phyloP scores from a whole-genome alignment of 2,113 vertebrate genomes.

The Stercorarius parasiticus region DNA sequence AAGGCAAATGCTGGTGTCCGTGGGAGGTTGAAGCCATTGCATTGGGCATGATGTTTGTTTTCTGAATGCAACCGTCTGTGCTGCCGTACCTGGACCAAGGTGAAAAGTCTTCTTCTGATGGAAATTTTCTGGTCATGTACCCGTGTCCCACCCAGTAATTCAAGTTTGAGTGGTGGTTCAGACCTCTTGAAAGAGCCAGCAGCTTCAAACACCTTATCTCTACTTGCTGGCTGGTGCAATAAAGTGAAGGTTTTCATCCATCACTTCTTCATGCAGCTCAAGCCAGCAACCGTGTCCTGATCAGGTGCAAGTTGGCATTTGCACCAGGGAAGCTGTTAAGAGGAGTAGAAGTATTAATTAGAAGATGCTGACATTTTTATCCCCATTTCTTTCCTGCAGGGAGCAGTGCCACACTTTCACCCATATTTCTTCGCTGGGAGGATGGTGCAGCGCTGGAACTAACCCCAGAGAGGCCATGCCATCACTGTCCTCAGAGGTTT shows the following conservation, averaged over 20 bases:
- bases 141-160: not conserved
- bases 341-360: not conserved
- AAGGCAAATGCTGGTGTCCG: not conserved
- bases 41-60: rapidly evolving
- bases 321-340: not conserved
- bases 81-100: not conserved
- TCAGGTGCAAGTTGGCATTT: rapidly evolving
- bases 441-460: not conserved
- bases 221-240: not conserved
- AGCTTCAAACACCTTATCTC: not conserved
- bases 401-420: not conserved
- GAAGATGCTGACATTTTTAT: not conserved
- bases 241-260: not conserved
- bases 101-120: not conserved
- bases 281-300: not conserved
- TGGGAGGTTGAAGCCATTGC: not conserved
- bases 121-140: not conserved
- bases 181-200: not conserved
- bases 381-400: not conserved
- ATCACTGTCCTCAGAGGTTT: not conserved
- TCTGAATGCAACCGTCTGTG: rapidly evolving
- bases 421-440: rapidly evolving
- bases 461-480: rapidly evolving
- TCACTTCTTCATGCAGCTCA: rapidly evolving
- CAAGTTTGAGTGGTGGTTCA: not conserved